Evolutionary conservation across 2,797 vertebrate genomes (phyloP).

Genomic region (Sylvia borin): DNA sequence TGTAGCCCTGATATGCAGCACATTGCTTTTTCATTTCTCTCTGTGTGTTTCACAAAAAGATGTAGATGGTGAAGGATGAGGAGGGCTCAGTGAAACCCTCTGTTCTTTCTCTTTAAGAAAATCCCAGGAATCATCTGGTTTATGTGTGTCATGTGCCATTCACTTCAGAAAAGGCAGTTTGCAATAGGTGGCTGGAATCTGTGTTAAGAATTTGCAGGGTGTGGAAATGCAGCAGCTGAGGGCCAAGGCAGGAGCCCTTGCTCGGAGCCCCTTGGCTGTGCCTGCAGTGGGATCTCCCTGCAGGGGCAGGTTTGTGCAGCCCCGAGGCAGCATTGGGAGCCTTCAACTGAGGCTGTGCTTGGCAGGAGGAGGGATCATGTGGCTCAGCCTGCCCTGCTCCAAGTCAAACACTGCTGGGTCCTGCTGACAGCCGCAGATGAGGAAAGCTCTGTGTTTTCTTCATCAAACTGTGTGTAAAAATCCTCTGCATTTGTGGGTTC

Average conservation of each 20-base stretch:
- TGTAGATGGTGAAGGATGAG: not conserved
- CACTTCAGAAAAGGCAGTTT: not conserved
- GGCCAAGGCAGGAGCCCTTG: not conserved
- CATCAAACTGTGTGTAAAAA: not conserved
- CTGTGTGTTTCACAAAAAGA: not conserved
- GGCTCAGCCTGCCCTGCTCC: not conserved
- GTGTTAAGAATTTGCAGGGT: not conserved
- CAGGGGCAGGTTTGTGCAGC: not conserved
- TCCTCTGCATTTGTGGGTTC: not conserved
- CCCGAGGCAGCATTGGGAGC: not conserved
- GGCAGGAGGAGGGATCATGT: not conserved
- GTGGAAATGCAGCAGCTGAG: not conserved
- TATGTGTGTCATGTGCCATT: not conserved
- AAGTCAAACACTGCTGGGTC: not conserved
- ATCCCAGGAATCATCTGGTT: not conserved
- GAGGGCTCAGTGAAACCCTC: not conserved
- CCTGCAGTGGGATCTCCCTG: not conserved
- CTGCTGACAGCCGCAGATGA: not conserved
- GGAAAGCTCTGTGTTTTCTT: not conserved
- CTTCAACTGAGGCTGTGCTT: not conserved
- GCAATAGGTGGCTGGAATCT: fast-evolving
- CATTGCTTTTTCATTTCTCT: not conserved
- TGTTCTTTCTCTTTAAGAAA: not conserved
- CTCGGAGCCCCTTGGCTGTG: not conserved
- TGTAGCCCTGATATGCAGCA: not conserved